phyloP scores from a whole-genome alignment of 2,113 vertebrate genomes.

The Amblyornis subalaris region DNA sequence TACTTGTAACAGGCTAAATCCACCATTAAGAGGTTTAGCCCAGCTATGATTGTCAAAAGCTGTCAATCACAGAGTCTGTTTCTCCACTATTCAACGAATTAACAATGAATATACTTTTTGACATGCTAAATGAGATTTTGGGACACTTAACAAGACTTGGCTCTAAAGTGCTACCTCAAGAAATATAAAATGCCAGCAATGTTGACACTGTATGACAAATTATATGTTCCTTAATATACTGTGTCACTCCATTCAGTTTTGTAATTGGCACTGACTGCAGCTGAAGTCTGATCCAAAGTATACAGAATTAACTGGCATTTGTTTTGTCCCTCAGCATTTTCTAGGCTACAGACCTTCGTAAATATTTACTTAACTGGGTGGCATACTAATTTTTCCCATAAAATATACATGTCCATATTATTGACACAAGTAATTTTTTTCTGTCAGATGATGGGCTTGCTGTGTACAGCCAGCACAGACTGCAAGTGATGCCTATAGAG shows the following conservation, averaged over 20 bases:
- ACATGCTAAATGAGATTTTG: slow-evolving; percentile 21
- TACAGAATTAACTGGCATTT: slow-evolving; percentile 37
- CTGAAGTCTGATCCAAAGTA: slow-evolving; percentile 49
- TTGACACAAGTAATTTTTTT: neutral
- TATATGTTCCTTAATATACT: slow-evolving; percentile 33
- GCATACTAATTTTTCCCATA: neutral
- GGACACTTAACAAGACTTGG: slow-evolving; percentile 21
- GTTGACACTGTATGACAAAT: slow-evolving; percentile 52
- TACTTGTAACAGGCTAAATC: neutral
- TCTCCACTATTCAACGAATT: neutral
- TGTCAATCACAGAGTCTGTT: neutral
- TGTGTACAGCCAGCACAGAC: neutral
- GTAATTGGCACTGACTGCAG: slow-evolving; percentile 43
- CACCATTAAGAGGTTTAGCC: neutral
- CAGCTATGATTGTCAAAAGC: slow-evolving; percentile 6
- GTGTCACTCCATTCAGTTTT: slow-evolving; percentile 50
- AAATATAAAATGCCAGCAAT: slow-evolving; percentile 38
- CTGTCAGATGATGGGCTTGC: neutral
- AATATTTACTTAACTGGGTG: slow-evolving; percentile 23
- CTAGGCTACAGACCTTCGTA: neutral
- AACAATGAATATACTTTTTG: slow-evolving; percentile 39
- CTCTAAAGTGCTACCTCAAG: slow-evolving; percentile 22
- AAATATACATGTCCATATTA: neutral
- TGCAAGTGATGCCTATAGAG: neutral
- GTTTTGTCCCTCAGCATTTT: slow-evolving; percentile 27